Conservation (phyloP, 2,113 vertebrate species). For the Hemichromis elongatus region DNA sequence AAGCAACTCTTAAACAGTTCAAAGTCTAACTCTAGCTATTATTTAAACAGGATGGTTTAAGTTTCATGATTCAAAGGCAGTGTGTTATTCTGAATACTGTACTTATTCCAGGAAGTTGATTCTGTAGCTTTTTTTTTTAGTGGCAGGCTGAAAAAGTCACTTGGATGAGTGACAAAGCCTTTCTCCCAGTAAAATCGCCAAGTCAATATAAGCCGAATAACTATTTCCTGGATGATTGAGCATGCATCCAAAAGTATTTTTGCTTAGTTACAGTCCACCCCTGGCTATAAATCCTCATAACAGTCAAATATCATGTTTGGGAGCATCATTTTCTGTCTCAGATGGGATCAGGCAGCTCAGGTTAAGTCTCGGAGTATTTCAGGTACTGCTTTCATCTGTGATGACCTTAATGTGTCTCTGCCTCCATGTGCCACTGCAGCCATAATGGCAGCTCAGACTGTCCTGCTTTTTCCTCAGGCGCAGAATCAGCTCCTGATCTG, state of each 20-base stretch:
- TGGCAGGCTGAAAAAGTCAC: not conserved
- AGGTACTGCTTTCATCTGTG: conserved; percentile 1
- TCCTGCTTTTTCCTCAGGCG: conserved; percentile 18
- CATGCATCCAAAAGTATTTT: not conserved
- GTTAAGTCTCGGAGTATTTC: not conserved
- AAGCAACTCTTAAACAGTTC: not conserved
- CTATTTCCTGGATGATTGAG: not conserved
- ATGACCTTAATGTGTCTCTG: not conserved
- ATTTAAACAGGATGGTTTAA: not conserved
- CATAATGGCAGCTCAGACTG: not conserved
- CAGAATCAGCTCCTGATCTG: conserved; percentile 55
- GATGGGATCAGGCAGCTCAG: not conserved
- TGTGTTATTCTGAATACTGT: not conserved
- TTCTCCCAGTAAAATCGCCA: not conserved
- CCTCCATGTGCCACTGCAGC: not conserved
- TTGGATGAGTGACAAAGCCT: not conserved
- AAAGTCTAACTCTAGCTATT: not conserved
- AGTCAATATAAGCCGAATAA: not conserved
- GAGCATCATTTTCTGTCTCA: not conserved
- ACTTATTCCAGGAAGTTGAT: not conserved
- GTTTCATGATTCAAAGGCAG: not conserved
- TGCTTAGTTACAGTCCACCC: not conserved
- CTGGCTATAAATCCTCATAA: not conserved
- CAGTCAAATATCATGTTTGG: not conserved
- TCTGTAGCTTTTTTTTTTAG: not conserved